A percentile compares a stretch with the other conserved stretches of the same genome.
Conservation (phyloP, 1,140 invertebrate genomes). For the Caenorhabditis latens region DNA sequence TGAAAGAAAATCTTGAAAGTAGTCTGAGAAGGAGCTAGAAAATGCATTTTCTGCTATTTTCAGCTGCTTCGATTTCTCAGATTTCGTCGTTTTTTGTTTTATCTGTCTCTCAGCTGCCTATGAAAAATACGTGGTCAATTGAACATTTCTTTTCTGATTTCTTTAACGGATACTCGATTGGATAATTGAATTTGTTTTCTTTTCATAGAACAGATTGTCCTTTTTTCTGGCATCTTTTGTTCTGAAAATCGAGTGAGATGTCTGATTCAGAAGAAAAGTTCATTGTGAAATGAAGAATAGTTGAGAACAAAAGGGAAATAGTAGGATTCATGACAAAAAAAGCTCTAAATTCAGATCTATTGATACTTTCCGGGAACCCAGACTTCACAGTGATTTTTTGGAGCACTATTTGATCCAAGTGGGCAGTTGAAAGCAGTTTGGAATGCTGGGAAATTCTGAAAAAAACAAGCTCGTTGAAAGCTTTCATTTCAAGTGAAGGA, state of each 20-base stretch:
- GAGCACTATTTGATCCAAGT: constrained; percentile 69
- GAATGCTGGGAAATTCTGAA: constrained; percentile 75
- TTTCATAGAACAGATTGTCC: too few species aligned
- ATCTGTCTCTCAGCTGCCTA: not conserved
- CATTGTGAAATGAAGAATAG: not conserved
- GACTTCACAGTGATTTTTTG: constrained; percentile 71
- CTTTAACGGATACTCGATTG: not conserved
- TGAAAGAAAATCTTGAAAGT: not conserved
- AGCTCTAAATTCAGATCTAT: constrained; percentile 39
- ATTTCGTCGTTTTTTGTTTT: not conserved
- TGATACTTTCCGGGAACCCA: constrained; percentile 69
- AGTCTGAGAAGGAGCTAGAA: not conserved
- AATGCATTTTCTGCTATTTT: not conserved
- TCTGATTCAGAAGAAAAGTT: not conserved
- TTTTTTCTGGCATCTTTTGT: too few species aligned
- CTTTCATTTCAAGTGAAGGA: constrained; percentile 27
- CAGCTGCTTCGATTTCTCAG: not conserved
- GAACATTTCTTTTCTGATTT: not conserved
- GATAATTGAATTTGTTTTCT: too few species aligned
- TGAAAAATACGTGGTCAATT: not conserved
- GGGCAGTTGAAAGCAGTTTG: constrained; percentile 75
- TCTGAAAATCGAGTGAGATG: too few species aligned
- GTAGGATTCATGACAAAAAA: constrained; percentile 17
- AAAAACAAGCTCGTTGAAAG: constrained; percentile 50
- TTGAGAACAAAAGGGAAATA: constrained; percentile 3